phyloP scores from a whole-genome alignment of 2,113 vertebrate genomes.

The Carollia perspicillata region DNA sequence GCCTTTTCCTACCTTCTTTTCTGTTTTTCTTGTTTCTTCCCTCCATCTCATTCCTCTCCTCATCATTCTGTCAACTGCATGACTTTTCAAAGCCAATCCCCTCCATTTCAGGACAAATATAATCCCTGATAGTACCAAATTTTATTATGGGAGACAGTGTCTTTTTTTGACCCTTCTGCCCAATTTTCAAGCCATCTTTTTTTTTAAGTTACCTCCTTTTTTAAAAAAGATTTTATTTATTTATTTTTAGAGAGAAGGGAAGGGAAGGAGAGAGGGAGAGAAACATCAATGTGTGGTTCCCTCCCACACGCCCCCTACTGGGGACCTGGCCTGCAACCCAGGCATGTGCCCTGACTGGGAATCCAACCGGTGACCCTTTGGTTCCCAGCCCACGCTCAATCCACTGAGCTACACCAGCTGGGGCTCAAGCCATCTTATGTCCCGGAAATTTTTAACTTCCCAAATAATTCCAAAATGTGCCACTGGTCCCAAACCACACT shows the following conservation, averaged over 20 bases:
- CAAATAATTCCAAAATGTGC: not conserved
- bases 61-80: not conserved
- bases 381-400: too few relatives aligned
- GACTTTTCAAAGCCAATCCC: not conserved
- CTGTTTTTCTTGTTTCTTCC: not conserved
- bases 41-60: not conserved
- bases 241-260: too few relatives aligned
- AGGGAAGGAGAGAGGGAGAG: too few relatives aligned
- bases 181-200: conserved; percentile 15
- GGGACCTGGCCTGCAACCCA: too few relatives aligned
- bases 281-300: too few relatives aligned
- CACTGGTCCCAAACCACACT: not conserved
- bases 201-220: too few relatives aligned
- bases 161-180: not conserved
- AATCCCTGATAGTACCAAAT: not conserved
- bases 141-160: not conserved
- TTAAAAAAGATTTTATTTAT: too few relatives aligned
- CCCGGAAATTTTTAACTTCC: not conserved
- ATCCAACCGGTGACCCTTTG: too few relatives aligned
- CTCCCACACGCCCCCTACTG: too few relatives aligned
- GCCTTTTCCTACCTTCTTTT: not conserved
- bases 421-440: not conserved
- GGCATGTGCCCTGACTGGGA: too few relatives aligned
- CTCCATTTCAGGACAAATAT: not conserved
- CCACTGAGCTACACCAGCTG: too few relatives aligned